Percentiles rank a stretch among this genome's conserved stretches.
Conservation (phyloP, 2,797 vertebrate species). For the Chelonia mydas region DNA sequence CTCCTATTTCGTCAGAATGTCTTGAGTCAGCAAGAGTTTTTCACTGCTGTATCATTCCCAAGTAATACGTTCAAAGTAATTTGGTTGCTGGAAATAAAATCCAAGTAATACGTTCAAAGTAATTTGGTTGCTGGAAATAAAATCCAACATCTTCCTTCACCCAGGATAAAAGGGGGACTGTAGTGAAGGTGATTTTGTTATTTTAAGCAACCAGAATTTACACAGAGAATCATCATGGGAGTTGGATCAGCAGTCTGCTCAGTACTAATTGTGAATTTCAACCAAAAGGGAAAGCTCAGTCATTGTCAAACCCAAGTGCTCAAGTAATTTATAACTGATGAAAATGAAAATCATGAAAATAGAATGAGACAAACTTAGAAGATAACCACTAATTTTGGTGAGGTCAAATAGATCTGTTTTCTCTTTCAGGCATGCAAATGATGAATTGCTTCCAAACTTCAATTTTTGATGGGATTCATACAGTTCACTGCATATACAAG, state of each 20-base stretch:
- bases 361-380: not conserved
- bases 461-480: not conserved
- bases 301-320: slow-evolving; percentile 2
- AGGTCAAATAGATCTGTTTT: not conserved
- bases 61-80: not conserved
- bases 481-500: not conserved
- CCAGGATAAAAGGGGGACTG: not conserved
- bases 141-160: not conserved
- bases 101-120: not conserved
- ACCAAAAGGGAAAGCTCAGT: not conserved
- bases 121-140: not conserved
- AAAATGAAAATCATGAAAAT: not conserved
- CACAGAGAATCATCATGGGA: not conserved
- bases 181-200: not conserved
- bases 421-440: not conserved
- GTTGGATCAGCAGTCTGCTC: not conserved
- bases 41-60: not conserved
- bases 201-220: slow-evolving; percentile 11
- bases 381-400: not conserved
- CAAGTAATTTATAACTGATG: slow-evolving; percentile 24
- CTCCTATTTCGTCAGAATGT: not conserved
- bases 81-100: not conserved
- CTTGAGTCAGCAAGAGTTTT: not conserved
- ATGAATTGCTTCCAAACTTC: slow-evolving; percentile 15
- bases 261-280: not conserved